Evolutionary conservation across 92 coral and sea anemone genomes (phyloP).

Genomic region (Meandrina meandrites): DNA sequence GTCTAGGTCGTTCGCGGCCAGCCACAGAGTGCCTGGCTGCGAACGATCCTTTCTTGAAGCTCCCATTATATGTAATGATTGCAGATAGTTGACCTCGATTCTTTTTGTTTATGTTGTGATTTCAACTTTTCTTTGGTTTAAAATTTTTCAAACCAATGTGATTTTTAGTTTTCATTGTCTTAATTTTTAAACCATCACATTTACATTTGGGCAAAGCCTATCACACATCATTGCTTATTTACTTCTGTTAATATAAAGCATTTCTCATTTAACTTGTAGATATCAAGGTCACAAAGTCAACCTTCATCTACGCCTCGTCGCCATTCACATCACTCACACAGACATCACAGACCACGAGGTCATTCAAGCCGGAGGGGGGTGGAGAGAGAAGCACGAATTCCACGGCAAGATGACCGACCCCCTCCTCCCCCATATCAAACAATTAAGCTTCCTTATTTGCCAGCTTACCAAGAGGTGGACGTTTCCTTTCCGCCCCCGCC

Average conservation of each 20-base stretch:
- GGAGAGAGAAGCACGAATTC: slow-evolving; percentile 33
- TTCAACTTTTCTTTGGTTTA: no score
- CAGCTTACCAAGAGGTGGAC: slow-evolving; percentile 71
- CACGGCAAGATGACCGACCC: slow-evolving; percentile 49
- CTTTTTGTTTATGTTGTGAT: no score
- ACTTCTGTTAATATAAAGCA: neutral
- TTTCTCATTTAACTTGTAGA: neutral
- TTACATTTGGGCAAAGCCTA: neutral
- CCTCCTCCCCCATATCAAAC: slow-evolving; percentile 73
- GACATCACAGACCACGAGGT: slow-evolving; percentile 28
- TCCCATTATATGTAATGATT: no score
- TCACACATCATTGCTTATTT: neutral
- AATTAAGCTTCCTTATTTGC: slow-evolving; percentile 70
- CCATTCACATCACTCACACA: slow-evolving; percentile 25
- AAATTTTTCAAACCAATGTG: no score
- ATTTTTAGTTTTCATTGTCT: no score
- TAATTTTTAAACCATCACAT: no score
- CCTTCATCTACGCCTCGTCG: slow-evolving; percentile 17
- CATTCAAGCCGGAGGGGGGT: slow-evolving; percentile 37
- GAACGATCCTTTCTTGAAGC: no score
- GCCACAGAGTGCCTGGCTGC: no score
- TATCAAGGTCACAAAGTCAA: slow-evolving; percentile 35
- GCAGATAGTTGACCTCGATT: no score
- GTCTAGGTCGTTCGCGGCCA: no score
- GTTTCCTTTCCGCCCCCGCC: slow-evolving; percentile 79